A percentile compares a stretch with the other conserved stretches of the same genome.
These are phyloP conservation scores for Megalopta genalis DNA, from an alignment of 1,140 invertebrate species.

Conservation along the genomic window DNA sequence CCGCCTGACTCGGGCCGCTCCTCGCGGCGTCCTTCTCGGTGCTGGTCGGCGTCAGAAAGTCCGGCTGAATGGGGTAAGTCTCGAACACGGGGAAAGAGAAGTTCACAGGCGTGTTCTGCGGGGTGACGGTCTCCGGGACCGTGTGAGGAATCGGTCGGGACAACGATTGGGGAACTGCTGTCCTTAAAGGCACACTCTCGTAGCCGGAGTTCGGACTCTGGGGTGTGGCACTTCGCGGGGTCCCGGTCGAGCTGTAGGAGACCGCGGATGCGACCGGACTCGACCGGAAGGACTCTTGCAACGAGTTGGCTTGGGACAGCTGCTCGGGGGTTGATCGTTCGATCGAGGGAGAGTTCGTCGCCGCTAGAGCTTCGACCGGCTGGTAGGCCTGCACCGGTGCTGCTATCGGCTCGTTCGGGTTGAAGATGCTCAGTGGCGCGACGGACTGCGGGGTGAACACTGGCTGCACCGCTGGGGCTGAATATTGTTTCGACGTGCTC, in stretches of 20 bases:
- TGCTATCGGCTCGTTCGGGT: conserved; percentile 53
- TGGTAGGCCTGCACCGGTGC: conserved; percentile 22
- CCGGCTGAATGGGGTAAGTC: conserved; percentile 34
- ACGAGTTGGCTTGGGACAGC: conserved; percentile 50
- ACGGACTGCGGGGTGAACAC: conserved; percentile 27
- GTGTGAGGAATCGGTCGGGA: conserved; percentile 65
- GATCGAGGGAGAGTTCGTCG: conserved; percentile 50
- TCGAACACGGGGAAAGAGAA: conserved; percentile 62
- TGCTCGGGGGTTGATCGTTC: conserved; percentile 49
- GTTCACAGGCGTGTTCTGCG: conserved; percentile 76
- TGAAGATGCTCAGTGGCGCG: conserved; percentile 56
- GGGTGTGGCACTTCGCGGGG: conserved; percentile 15
- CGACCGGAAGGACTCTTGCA: conserved; percentile 64
- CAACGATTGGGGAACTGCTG: conserved; percentile 51
- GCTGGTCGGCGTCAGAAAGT: background rate
- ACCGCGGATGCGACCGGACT: conserved; percentile 55
- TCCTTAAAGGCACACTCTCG: conserved; percentile 1
- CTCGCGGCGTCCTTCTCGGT: conserved; percentile 7
- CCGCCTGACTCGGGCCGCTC: background rate
- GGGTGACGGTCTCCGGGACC: conserved; percentile 69
- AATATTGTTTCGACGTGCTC: conserved; percentile 35
- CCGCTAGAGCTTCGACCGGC: conserved; percentile 4
- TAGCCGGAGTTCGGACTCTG: conserved; percentile 30
- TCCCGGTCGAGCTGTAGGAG: background rate
- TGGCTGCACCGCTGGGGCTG: conserved; percentile 22